Evolutionary conservation across 2,113 vertebrate species (phyloP), one percentile per base, ranked within the genome.

Genomic region (Microcebus jonahi): DNA sequence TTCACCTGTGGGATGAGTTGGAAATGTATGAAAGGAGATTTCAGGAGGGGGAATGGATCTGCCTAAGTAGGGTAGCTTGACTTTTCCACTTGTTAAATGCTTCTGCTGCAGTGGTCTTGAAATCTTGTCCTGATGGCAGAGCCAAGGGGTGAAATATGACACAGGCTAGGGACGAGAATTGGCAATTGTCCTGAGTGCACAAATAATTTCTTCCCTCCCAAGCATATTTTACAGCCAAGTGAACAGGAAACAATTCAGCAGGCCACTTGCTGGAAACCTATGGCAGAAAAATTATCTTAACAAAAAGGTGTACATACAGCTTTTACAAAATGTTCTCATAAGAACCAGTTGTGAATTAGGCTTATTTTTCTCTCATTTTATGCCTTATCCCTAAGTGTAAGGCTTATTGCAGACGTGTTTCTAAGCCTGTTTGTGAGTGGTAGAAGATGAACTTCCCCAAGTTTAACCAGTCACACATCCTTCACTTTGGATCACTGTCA

Each of bases 141-240:
- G 96, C 70, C 81, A 89, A 6, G 87, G 83, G 36, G 68, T 98
- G 98, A 98, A 98, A 98, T 95, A 83, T 94, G 98, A 98, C 97
- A 96, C 97, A 95, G 94, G 76, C 97, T 96, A 85, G 94, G 96
- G 94, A 95, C 97, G 87, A 93, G 96, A 91, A 50, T 83, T 98
- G 98, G 98, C 98, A 96, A 4, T 36, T 88, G 82, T 97, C 98
- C 97, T 88, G 0, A 96, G 96, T 95, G 85, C 97, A 97, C 97
- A 98, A 98, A 98, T 98, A 98, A 94, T 97, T 97, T 97, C 95
- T 98, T 98, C 95, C 87, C 97, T 97, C 88, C 88, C 97, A 97
- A 97, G 95, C n/a, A 9, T 95, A 65, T 97, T 97, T 98, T 98
- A 92, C 90, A 97, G 93, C 93, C 93, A 94, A 92, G 97, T 97